Base-by-base conservation (phyloP, 2,113 vertebrate species). In the Sula dactylatra region DNA sequence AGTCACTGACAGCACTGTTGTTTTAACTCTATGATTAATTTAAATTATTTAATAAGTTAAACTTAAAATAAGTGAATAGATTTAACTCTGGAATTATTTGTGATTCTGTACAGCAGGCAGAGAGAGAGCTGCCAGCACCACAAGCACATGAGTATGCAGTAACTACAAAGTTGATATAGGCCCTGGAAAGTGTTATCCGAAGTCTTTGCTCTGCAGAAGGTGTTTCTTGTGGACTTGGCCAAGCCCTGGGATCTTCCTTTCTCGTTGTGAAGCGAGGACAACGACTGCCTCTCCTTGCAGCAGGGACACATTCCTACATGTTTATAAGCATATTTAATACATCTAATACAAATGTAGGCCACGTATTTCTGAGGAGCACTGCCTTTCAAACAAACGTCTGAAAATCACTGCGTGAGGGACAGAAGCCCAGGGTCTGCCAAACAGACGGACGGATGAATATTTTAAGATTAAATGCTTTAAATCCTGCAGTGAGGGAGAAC, bases 281-380 rank as follows among this genome's bases (percentile, higher is more conserved):
- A 32, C 0, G 1, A 11, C 21, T 29, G 29, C 36, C 49, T 50
- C 2, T 0, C 26, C 29, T 34, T 0, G 0, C 6, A 25, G 36
- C 13, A 52, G 24, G 31, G 34, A 54, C 7, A 2, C 7, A 6
- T 7, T 42, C 36, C 24, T 54, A 4, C 16, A 0, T 5, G 18
- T 21, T 10, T 4, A 0, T 36, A 24, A 24, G 6, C 7, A 11
- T 19, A 31, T 82, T 73, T 40, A 20, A 25, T n/a, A 25, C 9
- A 14, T 49, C 31, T 40, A 29, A 61, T 8, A 18, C 7, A 24
- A 29, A 18, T 2, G 4, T 27, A 27, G 5, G 14, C 42, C 15
- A 13, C 10, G 31, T 52, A 44, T 73, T 74, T 85, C 42, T 56
- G 59, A 66, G 42, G 50, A 94, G 26, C 11, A 34, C 31, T 55